Evolutionary conservation across 2,797 vertebrate genomes (phyloP).

Genomic region (Chiroxiphia lanceolata): DNA sequence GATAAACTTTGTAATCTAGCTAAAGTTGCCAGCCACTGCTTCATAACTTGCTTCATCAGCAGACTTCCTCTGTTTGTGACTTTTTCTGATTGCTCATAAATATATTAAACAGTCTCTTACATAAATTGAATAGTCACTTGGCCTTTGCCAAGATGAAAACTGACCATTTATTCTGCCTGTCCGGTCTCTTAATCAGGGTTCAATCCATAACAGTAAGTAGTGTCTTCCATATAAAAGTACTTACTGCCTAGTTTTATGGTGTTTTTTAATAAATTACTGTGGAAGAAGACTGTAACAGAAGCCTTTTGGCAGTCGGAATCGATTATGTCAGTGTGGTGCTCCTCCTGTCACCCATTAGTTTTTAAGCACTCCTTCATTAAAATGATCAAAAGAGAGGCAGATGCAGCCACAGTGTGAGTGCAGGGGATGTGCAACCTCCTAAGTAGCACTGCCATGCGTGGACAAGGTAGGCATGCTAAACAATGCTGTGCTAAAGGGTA

Average conservation of each 20-base stretch:
- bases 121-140: not conserved
- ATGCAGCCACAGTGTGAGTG: constrained; percentile 51
- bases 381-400: constrained; percentile 41
- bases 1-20: constrained; percentile 12
- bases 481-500: not conserved
- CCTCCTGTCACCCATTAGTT: not conserved
- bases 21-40: constrained; percentile 15
- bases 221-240: not conserved
- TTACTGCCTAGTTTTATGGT: not conserved
- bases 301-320: constrained; percentile 24
- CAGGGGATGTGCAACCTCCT: not conserved
- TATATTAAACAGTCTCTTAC: not conserved
- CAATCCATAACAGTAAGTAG: not conserved
- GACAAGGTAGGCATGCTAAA: not conserved
- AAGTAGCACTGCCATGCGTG: not conserved
- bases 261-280: not conserved
- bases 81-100: constrained; percentile 44
- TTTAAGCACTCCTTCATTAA: constrained; percentile 35
- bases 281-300: not conserved
- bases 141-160: constrained; percentile 22
- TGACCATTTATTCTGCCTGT: constrained; percentile 1
- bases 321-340: constrained; percentile 35
- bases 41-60: constrained; percentile 27
- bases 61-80: not conserved
- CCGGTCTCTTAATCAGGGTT: not conserved